Base-by-base conservation (phyloP, 2,113 vertebrate genomes). In the Periophthalmodon schlosseri region DNA sequence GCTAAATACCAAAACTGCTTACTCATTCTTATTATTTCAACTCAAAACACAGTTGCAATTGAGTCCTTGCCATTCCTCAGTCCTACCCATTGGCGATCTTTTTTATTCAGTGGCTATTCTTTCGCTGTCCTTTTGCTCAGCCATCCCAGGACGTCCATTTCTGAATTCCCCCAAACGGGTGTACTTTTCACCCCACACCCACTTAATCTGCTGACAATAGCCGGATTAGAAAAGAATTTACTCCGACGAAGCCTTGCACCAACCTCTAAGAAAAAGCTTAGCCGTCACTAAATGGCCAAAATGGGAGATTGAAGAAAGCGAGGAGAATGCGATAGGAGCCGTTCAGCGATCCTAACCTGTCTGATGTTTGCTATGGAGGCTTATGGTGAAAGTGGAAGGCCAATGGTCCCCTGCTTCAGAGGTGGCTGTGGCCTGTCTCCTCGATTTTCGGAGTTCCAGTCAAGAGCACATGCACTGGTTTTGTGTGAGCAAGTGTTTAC, bases 201-300 rank as follows among this genome's bases (percentile, higher is more conserved):
- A 96, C 97, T 98, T 98, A 99, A 96, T 93, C 94, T 90, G 89
- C 91, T 94, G 91, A 99, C 97, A 99, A 98, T 96, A 95, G 96
- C 87, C 76, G 96, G 98, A 99, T 99, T 99, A 99, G 94, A 94
- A 93, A 96, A 86, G 96, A 97, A 96, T 98, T 98, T 96, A 97
- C 96, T 96, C 93, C 94, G 94, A 93, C 91, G 93, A 87, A 93
- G 93, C 95, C 93, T 94, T 90, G 91, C 82, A 94, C 93, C 93
- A 93, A 71, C 92, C 94, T 93, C 89, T 46, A 68, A 91, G 94
- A 95, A 92, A 92, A 94, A 93, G 92, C 87, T 87, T 78, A 78
- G 88, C 87, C 83, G 69, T 87, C 83, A 73, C 86, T 84, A 90
- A 91, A 91, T 80, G 75, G 94, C 94, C 92, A 94, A 93, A 63